phyloP scores from a whole-genome alignment of 2,888 invertebrate genomes.

The Trichacis sp. region DNA sequence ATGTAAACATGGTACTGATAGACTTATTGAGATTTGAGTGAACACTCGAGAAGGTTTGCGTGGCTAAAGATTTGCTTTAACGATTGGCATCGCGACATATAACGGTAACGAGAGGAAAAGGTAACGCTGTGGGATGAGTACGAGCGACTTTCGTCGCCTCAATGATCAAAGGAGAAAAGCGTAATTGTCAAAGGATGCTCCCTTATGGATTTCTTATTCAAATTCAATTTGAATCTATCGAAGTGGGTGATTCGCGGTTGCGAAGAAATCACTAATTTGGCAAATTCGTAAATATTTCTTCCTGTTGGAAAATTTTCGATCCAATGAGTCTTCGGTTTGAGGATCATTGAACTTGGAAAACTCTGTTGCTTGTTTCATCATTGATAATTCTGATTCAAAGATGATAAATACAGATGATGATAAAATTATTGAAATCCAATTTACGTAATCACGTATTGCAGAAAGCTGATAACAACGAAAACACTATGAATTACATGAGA shows the following conservation, averaged over 20 bases:
- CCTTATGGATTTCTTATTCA: constrained; percentile 66
- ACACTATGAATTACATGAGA: no score
- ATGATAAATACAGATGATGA: no score
- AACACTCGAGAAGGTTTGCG: constrained; percentile 37
- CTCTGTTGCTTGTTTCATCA: no score
- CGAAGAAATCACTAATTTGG: constrained; percentile 24
- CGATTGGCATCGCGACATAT: constrained; percentile 61
- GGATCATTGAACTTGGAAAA: no score
- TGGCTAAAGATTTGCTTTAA: constrained; percentile 65
- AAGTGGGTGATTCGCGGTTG: constrained; percentile 53
- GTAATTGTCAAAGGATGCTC: constrained; percentile 64
- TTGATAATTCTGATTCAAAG: no score
- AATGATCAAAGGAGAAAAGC: constrained; percentile 62
- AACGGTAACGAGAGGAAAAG: constrained; percentile 38
- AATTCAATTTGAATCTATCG: constrained; percentile 63
- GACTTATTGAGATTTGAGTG: constrained; percentile 48
- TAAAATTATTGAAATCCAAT: no score
- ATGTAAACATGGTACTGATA: constrained; percentile 43
- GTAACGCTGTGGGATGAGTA: constrained; percentile 34
- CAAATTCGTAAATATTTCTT: no score
- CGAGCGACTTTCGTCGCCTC: constrained; percentile 63
- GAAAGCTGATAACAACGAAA: no score
- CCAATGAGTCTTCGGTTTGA: no score
- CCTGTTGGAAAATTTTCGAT: no score
- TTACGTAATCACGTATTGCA: no score